Percentiles rank a stretch among this genome's conserved stretches.
These are phyloP conservation scores for Aotus griseimembra DNA, from an alignment of 2,797 vertebrate species.

Conservation along the genomic window DNA sequence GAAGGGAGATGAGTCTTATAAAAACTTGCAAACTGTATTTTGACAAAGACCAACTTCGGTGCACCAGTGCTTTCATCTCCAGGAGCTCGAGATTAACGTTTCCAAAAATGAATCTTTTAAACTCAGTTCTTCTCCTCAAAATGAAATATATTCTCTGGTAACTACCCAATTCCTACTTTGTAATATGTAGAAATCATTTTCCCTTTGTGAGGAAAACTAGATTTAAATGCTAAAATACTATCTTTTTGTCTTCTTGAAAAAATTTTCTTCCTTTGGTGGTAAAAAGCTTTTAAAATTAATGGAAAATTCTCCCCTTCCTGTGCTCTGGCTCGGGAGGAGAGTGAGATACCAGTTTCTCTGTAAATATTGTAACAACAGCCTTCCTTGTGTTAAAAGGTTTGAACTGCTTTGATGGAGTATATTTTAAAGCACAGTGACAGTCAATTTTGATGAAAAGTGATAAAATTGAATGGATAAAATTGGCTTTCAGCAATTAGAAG, in stretches of 20 bases:
- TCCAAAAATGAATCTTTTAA: not conserved
- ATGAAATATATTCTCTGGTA: not conserved
- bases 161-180: not conserved
- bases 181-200: conserved; percentile 31
- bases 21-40: not conserved
- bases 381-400: not conserved
- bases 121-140: not conserved
- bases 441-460: conserved; percentile 49
- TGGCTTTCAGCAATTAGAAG: not conserved
- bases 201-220: conserved; percentile 19
- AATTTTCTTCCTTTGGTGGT: not conserved
- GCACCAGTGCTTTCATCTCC: not conserved
- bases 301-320: not conserved
- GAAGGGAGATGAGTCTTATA: not conserved
- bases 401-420: not conserved
- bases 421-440: conserved; percentile 42
- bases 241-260: conserved; percentile 44
- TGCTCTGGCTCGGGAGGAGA: not conserved
- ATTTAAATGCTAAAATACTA: conserved; percentile 37
- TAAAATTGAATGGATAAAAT: conserved; percentile 19
- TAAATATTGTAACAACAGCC: not conserved
- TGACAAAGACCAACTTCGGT: not conserved
- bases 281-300: conserved; percentile 50
- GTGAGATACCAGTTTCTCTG: not conserved
- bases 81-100: not conserved